These are phyloP conservation scores for Dromaius novaehollandiae DNA, from an alignment of 2,113 vertebrate genomes.

Conservation along the genomic window DNA sequence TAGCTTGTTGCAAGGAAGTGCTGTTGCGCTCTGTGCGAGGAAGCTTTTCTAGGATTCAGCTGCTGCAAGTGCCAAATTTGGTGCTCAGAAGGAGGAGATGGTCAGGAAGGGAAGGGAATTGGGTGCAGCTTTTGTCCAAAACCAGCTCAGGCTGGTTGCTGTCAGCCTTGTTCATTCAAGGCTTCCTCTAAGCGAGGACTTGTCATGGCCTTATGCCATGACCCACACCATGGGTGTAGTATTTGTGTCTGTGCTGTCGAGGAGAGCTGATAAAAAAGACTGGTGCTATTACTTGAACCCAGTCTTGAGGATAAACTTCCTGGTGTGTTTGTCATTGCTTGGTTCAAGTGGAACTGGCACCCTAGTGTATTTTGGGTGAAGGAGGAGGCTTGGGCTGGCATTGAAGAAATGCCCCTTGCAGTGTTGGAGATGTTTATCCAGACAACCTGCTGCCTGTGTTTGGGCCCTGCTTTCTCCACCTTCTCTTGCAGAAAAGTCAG, in stretches of 20 bases:
- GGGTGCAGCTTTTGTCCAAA: background rate
- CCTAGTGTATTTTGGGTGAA: background rate
- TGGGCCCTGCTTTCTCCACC: background rate
- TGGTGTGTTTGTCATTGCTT: background rate
- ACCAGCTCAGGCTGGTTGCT: rapidly evolving
- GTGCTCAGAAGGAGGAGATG: background rate
- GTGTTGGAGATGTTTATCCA: background rate
- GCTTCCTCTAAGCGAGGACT: background rate
- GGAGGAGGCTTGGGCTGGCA: background rate
- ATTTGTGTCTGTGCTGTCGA: background rate
- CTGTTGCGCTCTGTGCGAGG: background rate
- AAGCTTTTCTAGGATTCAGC: background rate
- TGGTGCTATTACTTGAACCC: background rate
- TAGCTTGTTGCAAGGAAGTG: background rate
- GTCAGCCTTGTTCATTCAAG: background rate
- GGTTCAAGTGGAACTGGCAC: background rate
- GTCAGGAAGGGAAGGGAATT: background rate
- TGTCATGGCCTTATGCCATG: background rate
- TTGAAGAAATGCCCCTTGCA: background rate
- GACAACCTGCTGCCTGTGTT: background rate
- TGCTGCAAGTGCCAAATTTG: background rate
- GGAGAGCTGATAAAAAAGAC: background rate
- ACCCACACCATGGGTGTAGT: background rate
- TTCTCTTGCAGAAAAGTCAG: background rate
- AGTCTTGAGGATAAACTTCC: background rate